Evolutionary conservation across 2,888 invertebrate species (phyloP).

Genomic region (Drymonia ruficornis): DNA sequence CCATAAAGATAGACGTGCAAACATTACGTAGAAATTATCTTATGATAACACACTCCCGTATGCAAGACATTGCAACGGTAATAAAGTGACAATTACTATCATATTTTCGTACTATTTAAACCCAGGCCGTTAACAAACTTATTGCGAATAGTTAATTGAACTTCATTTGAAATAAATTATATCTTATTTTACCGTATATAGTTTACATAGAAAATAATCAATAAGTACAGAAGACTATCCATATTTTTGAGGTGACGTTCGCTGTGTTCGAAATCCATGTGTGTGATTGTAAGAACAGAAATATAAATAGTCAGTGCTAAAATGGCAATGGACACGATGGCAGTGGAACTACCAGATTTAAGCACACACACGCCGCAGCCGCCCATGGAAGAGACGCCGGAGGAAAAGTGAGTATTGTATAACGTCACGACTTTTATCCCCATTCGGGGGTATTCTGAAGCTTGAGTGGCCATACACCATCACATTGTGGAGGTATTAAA

Average conservation of each 20-base stretch:
- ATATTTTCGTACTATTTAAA: background rate
- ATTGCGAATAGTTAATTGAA: no score
- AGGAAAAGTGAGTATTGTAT: constrained; percentile 74
- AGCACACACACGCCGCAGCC: constrained; percentile 64
- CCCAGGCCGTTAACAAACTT: constrained; percentile 7
- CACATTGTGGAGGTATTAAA: no score
- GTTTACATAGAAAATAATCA: background rate
- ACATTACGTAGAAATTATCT: constrained; percentile 11
- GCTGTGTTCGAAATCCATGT: constrained; percentile 39
- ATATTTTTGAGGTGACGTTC: constrained; percentile 4
- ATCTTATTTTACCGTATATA: background rate
- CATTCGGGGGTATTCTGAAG: no score
- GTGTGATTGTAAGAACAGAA: constrained; percentile 37
- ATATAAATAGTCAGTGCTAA: constrained; percentile 41
- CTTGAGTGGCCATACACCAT: no score
- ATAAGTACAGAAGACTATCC: no score
- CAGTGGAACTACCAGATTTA: constrained; percentile 79
- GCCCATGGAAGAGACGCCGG: constrained; percentile 72
- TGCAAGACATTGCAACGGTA: background rate
- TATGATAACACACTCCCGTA: background rate
- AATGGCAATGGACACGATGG: constrained; percentile 83
- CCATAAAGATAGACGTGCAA: background rate
- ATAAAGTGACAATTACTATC: background rate
- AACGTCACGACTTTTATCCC: no score
- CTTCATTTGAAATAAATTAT: background rate